phyloP scores from a whole-genome alignment of 1,140 invertebrate genomes.

The Drosophila malerkotliana region DNA sequence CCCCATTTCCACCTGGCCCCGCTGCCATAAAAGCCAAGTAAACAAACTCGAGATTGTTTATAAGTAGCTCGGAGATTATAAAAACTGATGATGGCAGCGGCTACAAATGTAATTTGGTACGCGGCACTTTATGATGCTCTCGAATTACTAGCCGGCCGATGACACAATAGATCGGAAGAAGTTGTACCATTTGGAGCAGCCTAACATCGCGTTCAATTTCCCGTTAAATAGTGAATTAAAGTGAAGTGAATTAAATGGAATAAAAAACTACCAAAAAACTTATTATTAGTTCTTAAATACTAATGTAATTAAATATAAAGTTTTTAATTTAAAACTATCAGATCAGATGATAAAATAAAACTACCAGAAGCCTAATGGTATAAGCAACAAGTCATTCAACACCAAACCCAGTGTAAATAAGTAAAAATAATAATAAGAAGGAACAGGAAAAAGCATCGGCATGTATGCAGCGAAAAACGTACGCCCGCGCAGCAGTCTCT shows the following conservation, averaged over 20 bases:
- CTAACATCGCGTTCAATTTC: slow-evolving; percentile 27
- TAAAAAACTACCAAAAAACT: not conserved
- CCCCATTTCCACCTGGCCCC: slow-evolving; percentile 6
- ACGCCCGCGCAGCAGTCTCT: slow-evolving; percentile 79
- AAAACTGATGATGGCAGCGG: slow-evolving; percentile 59
- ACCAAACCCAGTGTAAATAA: slow-evolving; percentile 33
- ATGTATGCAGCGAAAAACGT: slow-evolving; percentile 79
- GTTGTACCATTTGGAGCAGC: slow-evolving; percentile 17
- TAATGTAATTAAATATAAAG: not conserved
- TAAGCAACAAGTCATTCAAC: slow-evolving; percentile 4
- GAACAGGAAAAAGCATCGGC: slow-evolving; percentile 23
- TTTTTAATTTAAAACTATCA: not conserved
- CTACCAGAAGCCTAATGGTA: not conserved
- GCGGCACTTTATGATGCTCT: slow-evolving; percentile 38
- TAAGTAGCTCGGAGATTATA: slow-evolving; percentile 52
- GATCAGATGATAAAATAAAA: not conserved
- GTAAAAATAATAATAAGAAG: slow-evolving; percentile 11
- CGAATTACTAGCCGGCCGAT: slow-evolving; percentile 54
- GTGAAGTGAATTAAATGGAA: not conserved
- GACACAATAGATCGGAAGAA: slow-evolving; percentile 47
- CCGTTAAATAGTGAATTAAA: slow-evolving; percentile 16
- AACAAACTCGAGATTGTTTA: slow-evolving; percentile 51
- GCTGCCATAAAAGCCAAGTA: slow-evolving; percentile 34
- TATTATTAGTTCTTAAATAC: not conserved
- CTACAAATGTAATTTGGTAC: slow-evolving; percentile 60